Evolutionary conservation across 1,140 invertebrate genomes (phyloP).

Genomic region (Drosophila sp.): DNA sequence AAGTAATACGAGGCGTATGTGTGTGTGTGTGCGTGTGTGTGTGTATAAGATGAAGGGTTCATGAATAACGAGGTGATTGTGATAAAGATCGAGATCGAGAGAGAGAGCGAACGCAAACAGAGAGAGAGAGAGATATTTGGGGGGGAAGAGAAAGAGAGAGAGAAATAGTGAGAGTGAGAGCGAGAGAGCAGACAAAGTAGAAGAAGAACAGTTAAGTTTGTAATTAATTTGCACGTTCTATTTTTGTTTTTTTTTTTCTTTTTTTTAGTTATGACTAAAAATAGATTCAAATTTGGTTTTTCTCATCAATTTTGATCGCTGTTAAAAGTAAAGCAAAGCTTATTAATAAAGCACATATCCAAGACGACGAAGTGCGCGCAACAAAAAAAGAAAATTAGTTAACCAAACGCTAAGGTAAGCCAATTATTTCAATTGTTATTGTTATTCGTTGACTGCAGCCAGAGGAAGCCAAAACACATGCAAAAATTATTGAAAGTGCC

Average conservation of each 20-base stretch:
- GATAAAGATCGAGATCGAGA: constrained; percentile 28
- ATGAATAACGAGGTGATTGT: constrained; percentile 16
- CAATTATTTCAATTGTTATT: constrained; percentile 3
- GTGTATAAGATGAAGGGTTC: constrained; percentile 25
- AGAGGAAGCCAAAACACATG: not conserved
- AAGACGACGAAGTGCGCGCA: constrained; percentile 3
- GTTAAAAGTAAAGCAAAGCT: not conserved
- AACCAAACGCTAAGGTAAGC: not conserved
- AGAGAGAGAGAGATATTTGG: constrained; percentile 27
- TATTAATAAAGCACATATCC: constrained; percentile 12
- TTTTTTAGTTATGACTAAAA: constrained; percentile 28
- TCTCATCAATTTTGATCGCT: not conserved
- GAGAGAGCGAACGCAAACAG: constrained; percentile 33
- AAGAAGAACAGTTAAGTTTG: constrained; percentile 63
- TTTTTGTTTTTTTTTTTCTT: constrained; percentile 18
- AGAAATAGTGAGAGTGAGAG: constrained; percentile 61
- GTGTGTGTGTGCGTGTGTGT: constrained; percentile 16
- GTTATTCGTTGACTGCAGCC: not conserved
- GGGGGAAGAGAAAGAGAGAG: constrained; percentile 46
- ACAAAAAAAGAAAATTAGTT: not conserved
- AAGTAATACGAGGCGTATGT: constrained; percentile 33
- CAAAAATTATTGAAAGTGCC: not conserved
- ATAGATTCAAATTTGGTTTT: constrained; percentile 22
- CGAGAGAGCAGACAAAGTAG: constrained; percentile 77
- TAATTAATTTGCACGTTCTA: constrained; percentile 51